These are phyloP conservation scores for Oscheius sp. DNA, from an alignment of 2,888 invertebrate genomes.

Conservation along the genomic window DNA sequence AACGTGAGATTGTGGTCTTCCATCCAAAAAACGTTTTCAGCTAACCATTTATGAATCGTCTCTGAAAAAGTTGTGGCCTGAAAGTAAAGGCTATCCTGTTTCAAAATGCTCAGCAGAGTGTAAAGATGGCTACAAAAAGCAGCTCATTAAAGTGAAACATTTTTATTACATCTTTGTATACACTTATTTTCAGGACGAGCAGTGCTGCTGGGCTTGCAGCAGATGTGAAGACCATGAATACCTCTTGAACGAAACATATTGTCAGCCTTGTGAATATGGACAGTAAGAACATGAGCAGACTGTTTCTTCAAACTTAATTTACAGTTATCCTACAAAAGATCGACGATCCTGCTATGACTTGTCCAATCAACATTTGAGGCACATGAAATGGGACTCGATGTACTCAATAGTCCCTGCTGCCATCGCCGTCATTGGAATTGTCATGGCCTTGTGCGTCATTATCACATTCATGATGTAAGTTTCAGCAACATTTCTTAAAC, in stretches of 20 bases:
- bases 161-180: background rate
- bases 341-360: constrained; percentile 66
- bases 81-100: constrained; percentile 66
- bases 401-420: constrained; percentile 81
- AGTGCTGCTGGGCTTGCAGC: constrained; percentile 76
- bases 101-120: constrained; percentile 76
- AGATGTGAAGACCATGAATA: constrained; percentile 70
- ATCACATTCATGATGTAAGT: constrained; percentile 77
- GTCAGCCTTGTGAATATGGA: constrained; percentile 70
- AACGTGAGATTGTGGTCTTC: constrained; percentile 47
- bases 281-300: constrained; percentile 40
- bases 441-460: constrained; percentile 79
- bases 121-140: constrained; percentile 74
- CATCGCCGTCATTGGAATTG: constrained; percentile 78
- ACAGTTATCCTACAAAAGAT: constrained; percentile 53
- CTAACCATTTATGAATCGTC: constrained; percentile 49
- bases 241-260: constrained; percentile 69
- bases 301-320: background rate
- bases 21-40: constrained; percentile 37
- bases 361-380: constrained; percentile 70
- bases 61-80: constrained; percentile 47
- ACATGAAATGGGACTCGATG: constrained; percentile 79
- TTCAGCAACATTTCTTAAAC: background rate
- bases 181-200: constrained; percentile 71
- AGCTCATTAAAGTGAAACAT: constrained; percentile 70